Percentiles rank a stretch among this genome's conserved stretches.
Evolutionary conservation across 2,797 vertebrate species (phyloP).

Genomic region (Sebastes aleutianus): DNA sequence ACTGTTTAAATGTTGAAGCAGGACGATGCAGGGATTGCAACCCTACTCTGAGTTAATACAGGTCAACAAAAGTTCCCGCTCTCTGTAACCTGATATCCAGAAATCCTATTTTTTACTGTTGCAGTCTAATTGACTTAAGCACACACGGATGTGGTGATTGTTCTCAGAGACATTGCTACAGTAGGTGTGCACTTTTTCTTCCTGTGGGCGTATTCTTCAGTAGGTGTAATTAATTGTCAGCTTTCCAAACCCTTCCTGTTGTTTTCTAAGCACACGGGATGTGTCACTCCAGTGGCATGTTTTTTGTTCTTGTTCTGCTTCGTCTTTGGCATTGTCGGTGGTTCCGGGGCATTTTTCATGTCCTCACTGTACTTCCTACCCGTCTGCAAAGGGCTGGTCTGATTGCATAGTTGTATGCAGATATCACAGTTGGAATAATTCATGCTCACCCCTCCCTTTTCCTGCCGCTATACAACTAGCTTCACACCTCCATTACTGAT

Average conservation of each 20-base stretch:
- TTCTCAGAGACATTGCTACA: constrained; percentile 28
- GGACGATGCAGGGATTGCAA: background rate
- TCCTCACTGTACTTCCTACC: background rate
- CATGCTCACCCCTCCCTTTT: constrained; percentile 27
- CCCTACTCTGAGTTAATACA: constrained; percentile 7
- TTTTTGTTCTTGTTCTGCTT: background rate
- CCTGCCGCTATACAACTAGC: background rate
- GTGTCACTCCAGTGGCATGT: constrained; percentile 1
- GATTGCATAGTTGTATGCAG: constrained; percentile 66
- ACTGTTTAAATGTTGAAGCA: constrained; percentile 18
- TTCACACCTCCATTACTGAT: constrained; percentile 33
- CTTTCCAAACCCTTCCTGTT: constrained; percentile 16
- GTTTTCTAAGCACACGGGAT: constrained; percentile 26
- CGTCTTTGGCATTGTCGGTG: background rate
- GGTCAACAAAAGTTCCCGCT: constrained; percentile 15
- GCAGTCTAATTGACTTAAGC: constrained; percentile 11
- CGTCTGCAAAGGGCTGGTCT: constrained; percentile 1
- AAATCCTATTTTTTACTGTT: background rate
- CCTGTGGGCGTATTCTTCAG: constrained; percentile 40
- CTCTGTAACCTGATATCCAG: background rate
- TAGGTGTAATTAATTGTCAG: constrained; percentile 37
- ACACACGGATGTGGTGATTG: constrained; percentile 22
- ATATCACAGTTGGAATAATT: constrained; percentile 65
- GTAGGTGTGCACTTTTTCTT: constrained; percentile 44
- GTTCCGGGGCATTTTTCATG: constrained; percentile 30